Conservation (phyloP, 2,888 invertebrate genomes). For the Polydrusus tereticollis region DNA sequence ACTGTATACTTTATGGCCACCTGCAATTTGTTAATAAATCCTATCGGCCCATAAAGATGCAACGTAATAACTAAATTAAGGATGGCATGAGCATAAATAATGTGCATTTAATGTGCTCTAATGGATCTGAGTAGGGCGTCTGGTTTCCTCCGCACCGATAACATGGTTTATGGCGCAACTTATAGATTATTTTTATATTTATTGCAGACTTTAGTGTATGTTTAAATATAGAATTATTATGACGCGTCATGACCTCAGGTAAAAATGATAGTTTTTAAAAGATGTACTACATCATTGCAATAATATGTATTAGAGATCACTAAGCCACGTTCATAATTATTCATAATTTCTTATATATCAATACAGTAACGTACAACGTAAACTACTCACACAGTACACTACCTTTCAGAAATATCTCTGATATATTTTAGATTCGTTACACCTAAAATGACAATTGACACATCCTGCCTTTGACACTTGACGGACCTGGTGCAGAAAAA, state of each 20-base stretch:
- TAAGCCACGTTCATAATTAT: no score
- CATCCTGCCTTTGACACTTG: no score
- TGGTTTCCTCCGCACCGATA: constrained; percentile 31
- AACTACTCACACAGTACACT: no score
- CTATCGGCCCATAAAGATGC: constrained; percentile 32
- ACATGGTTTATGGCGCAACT: constrained; percentile 37
- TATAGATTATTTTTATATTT: constrained; percentile 44
- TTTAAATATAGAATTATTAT: constrained; percentile 1
- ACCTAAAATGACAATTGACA: no score
- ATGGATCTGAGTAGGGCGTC: constrained; percentile 41
- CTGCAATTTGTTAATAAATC: constrained; percentile 39
- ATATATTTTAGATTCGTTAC: no score
- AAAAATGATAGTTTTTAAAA: no score
- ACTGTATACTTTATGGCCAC: constrained; percentile 1
- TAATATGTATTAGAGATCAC: no score
- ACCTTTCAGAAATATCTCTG: no score
- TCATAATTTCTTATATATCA: no score
- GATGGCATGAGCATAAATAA: constrained; percentile 45
- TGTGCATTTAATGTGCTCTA: constrained; percentile 40
- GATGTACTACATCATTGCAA: no score
- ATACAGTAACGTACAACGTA: no score
- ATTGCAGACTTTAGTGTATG: not conserved
- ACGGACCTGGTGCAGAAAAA: no score
- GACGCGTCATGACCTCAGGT: not conserved
- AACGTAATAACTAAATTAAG: constrained; percentile 44